phyloP scores from a whole-genome alignment of 2,797 vertebrate species.

The Poliocrania exsul region DNA sequence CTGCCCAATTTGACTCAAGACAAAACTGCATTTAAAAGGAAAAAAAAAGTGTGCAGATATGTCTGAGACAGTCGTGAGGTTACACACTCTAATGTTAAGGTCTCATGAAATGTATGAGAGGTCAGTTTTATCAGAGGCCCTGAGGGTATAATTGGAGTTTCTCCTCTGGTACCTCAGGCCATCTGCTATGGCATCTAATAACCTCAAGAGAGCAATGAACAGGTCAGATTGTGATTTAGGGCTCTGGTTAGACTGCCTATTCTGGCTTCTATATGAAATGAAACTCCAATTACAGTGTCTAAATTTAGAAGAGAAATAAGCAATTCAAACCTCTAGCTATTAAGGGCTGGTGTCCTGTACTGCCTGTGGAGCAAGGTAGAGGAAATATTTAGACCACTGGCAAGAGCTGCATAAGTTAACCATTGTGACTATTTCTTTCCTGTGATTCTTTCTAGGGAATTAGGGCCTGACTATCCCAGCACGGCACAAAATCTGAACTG shows the following conservation, averaged over 20 bases:
- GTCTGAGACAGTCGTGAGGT: background rate
- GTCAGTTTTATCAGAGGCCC: slow-evolving; percentile 18
- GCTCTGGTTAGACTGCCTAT: background rate
- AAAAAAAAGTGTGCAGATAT: background rate
- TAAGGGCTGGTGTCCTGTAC: background rate
- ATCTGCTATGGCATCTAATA: slow-evolving; percentile 54
- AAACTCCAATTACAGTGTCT: slow-evolving; percentile 27
- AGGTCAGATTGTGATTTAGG: slow-evolving; percentile 37
- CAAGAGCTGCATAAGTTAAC: background rate
- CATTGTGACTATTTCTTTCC: background rate
- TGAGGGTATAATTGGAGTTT: background rate
- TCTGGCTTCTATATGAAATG: slow-evolving; percentile 23
- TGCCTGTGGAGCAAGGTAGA: background rate
- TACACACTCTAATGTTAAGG: background rate
- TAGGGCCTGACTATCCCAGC: background rate
- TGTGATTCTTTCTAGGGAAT: background rate
- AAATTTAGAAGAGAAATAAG: slow-evolving; percentile 46
- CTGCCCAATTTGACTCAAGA: background rate
- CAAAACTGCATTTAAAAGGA: background rate
- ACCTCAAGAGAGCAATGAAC: slow-evolving; percentile 15
- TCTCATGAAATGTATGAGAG: background rate
- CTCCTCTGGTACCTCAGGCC: slow-evolving; percentile 29
- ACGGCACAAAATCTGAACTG: background rate
- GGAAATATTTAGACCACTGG: background rate
- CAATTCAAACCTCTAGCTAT: slow-evolving; percentile 1